Evolutionary conservation across 2,888 invertebrate species (phyloP), one percentile per base, ranked within the genome.

Genomic region (Lymantria monacha): DNA sequence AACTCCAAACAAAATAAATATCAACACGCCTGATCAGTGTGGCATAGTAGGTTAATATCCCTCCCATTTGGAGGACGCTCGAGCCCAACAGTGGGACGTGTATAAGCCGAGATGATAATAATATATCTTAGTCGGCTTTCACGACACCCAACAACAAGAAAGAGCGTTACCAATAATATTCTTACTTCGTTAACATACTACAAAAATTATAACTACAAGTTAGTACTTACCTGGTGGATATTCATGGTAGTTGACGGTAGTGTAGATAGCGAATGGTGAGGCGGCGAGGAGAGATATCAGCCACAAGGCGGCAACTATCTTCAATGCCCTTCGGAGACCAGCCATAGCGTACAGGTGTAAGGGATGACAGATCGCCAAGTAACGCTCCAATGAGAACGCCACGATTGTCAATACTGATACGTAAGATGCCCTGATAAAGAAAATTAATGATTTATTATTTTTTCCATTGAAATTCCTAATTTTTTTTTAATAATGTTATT

Each of bases 371-470:
- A 98, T 97, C 33, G 97, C 97, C 62, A 97, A 87, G 88, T 97
- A 97, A 42, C 98, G 93, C 87, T 98, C 98, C 85, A 96, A 94
- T 0, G 97, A 97, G 86, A 98, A 98, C 3, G 97, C 97, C 42
- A 97, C 97, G 66, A 98, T 97, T 22, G 97, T 98, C 74, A 98
- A 87, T 45, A 97, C 96, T 0, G 97, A 97, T 0, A 97, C 97
- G 83, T 97, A 97, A 0, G 97, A 96, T 0, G 97, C 96, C 83
- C 97, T 97, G 87, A 0, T 61, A 66, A 49, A 53, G 53, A 63
- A 3, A 49, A n/a, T 42, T 38, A 38, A 33, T 10, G 2, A 46
- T n/a, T 22, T 11, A 15, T 36, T 11, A 30, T 1, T 30, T n/a
- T 22, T 3, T 42, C 9, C 9, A 42, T 11, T 5, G 9, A 9